Conservation (phyloP, 2,797 vertebrate genomes). For the Arvicola amphibius region DNA sequence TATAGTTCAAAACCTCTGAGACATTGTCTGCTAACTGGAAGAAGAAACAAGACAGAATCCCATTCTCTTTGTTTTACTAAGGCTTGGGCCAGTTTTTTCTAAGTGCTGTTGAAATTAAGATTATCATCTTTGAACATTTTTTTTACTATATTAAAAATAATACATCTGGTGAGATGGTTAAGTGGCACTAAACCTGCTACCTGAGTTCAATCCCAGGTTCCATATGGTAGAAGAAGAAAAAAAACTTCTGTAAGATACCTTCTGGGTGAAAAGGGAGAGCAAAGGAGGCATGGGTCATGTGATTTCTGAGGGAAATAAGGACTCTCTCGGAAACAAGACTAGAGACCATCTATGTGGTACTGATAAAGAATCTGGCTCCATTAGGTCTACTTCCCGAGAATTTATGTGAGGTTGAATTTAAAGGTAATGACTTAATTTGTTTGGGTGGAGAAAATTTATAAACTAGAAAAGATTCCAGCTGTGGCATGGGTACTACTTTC, state of each 20-base stretch:
- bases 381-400: no score
- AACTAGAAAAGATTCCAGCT: no score
- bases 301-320: background rate
- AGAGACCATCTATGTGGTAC: no score
- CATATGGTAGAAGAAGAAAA: background rate
- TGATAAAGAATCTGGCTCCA: no score
- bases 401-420: no score
- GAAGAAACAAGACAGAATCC: background rate
- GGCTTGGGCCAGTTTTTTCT: background rate
- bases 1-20: background rate
- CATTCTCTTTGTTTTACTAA: background rate
- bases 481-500: no score
- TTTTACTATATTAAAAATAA: background rate
- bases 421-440: no score
- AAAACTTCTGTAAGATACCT: background rate
- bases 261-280: background rate
- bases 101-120: background rate
- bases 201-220: background rate
- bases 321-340: no score
- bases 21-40: background rate
- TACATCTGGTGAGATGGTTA: background rate
- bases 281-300: no score
- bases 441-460: no score
- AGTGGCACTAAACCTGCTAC: background rate
- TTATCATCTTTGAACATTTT: background rate